phyloP scores from a whole-genome alignment of 1,140 invertebrate genomes.

The Radopholus similis region DNA sequence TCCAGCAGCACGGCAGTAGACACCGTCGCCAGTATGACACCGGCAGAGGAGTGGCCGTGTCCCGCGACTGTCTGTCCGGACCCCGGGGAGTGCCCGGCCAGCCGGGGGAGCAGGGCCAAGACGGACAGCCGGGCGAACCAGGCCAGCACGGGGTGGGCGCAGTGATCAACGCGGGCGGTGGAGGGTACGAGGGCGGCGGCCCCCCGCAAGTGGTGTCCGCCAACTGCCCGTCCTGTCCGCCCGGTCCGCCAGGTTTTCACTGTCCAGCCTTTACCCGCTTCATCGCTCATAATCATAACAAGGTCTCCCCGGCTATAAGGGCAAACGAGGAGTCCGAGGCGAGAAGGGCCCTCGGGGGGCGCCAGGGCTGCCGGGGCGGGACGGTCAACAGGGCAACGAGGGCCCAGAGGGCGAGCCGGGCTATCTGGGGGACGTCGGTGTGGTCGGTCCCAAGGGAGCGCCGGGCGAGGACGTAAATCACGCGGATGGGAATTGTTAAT shows the following conservation, averaged over 20 bases:
- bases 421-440: slow-evolving; percentile 25
- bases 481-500: neutral
- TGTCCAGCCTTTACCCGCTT: too few species aligned
- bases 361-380: slow-evolving; percentile 14
- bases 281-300: too few species aligned
- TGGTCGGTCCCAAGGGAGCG: slow-evolving; percentile 3
- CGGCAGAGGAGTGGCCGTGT: neutral
- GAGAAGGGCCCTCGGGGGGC: slow-evolving; percentile 23
- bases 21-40: slow-evolving; percentile 27
- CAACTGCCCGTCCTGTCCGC: neutral
- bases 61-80: slow-evolving; percentile 8
- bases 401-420: slow-evolving; percentile 23
- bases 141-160: slow-evolving; percentile 4
- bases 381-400: slow-evolving; percentile 20
- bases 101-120: slow-evolving; percentile 21
- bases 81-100: slow-evolving; percentile 3
- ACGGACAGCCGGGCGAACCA: neutral
- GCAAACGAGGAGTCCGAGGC: slow-evolving; percentile 24
- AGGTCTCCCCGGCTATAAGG: slow-evolving; percentile 26
- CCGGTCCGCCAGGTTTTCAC: slow-evolving; percentile 23
- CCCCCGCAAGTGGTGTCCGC: neutral
- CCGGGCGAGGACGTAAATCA: neutral
- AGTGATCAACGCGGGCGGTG: neutral
- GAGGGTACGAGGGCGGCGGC: neutral
- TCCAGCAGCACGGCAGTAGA: neutral